Base-by-base conservation (phyloP, 1,140 invertebrate species). In the Meloidogyne hapla region DNA sequence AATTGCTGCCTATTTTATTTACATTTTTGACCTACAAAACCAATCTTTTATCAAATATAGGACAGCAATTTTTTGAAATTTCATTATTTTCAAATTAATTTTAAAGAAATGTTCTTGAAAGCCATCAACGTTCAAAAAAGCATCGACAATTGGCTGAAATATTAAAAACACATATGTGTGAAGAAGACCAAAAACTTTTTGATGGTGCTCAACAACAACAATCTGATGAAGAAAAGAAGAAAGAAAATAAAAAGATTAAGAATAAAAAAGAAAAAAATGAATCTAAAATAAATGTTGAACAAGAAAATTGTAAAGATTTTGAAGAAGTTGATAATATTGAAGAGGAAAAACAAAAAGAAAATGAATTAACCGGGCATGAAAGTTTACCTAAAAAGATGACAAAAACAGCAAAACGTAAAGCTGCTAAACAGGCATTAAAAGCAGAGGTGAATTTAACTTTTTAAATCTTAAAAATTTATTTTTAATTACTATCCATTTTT, bases 101-200 rank as follows among this genome's bases (percentile, higher is more conserved):
- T 61, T 67, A 38, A 56, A 79, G 61, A 23, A 62, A 80, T 65
- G 40, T 67, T 45, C 25, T 66, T 9, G 70, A 40, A 9, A 83
- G 81, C 48, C 81, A 83, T 67, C 42, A 81, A 73, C 74, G 72
- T 9, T 83, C 82, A 10, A 82, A 81, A 26, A 83, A 83, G 65
- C 81, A 83, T 66, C 77, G 67, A 28, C 69, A 83, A 63, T 62
- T 69, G 40, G 67, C 82, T 12, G 79, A 78, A 66, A 25, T 78
- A 69, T 68, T 83, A 38, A 66, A 70, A 45, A 62, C 62, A 18
- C 71, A 78, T 28, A 83, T 83, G 82, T 66, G 66, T 9, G 67
- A 78, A 45, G 82, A 83, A 25, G 80, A 83, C 45, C 56, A 66
- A 18, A 18, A 76, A 38, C 56, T 82, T 15, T 74, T 83, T 9